Percentiles rank a stretch among this genome's conserved stretches.
Evolutionary conservation across 2,888 invertebrate species (phyloP).

Genomic region (Creontiades dilutus): DNA sequence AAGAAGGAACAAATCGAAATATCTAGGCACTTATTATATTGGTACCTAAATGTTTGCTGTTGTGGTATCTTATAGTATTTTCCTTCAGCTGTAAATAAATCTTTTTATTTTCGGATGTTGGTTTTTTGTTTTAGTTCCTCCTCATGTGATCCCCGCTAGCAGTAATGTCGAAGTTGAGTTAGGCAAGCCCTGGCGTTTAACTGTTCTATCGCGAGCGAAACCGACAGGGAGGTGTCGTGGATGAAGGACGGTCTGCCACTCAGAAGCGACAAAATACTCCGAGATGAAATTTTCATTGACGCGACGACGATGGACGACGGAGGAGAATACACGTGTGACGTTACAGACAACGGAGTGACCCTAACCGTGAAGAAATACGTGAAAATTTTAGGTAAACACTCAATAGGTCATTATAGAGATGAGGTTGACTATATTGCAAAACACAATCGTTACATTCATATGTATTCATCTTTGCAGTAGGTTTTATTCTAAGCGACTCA

Average conservation of each 20-base stretch:
- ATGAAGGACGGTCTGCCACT: constrained; percentile 41
- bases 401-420: not conserved
- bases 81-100: constrained; percentile 35
- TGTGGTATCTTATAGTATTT: constrained; percentile 13
- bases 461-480: too few relatives aligned
- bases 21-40: too few relatives aligned
- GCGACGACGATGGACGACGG: constrained; percentile 15
- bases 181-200: constrained; percentile 63
- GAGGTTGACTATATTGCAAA: too few relatives aligned
- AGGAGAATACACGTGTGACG: constrained; percentile 50
- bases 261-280: not conserved
- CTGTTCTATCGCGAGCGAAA: constrained; percentile 65
- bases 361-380: not conserved
- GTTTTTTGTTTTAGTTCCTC: constrained; percentile 56
- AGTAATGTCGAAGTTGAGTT: constrained; percentile 28
- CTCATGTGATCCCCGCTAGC: constrained; percentile 23
- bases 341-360: not conserved
- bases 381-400: constrained; percentile 26
- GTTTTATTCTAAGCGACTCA: too few relatives aligned
- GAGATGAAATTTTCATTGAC: not conserved
- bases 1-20: too few relatives aligned
- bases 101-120: constrained; percentile 23
- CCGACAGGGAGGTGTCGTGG: constrained; percentile 69
- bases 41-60: not conserved
- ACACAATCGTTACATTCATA: too few relatives aligned